Conservation (phyloP, 1,140 invertebrate genomes). For the Phenacoccus solenopsis region DNA sequence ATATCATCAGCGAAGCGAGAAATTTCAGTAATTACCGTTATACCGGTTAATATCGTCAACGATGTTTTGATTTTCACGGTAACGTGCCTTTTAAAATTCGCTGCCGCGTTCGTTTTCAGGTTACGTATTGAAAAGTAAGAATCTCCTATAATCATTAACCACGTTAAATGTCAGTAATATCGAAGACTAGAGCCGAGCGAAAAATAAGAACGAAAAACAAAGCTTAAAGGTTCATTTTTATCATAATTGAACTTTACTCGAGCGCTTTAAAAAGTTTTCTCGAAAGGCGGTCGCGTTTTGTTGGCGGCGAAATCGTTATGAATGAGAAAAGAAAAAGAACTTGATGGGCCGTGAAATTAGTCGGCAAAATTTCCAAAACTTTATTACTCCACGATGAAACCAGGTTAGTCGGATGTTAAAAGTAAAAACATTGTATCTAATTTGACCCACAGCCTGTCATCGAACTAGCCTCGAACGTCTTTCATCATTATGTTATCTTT, state of each 20-base stretch:
- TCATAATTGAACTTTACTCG: neutral
- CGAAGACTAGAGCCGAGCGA: neutral
- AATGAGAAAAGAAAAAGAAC: conserved; percentile 2
- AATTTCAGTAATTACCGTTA: neutral
- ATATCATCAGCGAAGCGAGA: neutral
- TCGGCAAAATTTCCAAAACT: neutral
- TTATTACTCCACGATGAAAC: neutral
- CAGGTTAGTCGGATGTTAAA: neutral
- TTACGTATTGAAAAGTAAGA: neutral
- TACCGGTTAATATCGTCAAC: neutral
- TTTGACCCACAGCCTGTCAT: neutral
- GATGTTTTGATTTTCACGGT: neutral
- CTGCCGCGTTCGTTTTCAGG: neutral
- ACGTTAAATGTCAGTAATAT: neutral
- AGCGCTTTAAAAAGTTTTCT: neutral
- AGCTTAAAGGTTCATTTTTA: neutral
- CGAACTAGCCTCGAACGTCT: neutral
- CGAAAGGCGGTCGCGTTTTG: neutral
- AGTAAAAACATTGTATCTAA: neutral
- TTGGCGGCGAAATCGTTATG: neutral
- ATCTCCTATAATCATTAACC: neutral
- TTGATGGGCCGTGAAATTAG: conserved; percentile 1
- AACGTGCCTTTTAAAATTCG: neutral
- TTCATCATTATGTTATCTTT: too few species aligned
- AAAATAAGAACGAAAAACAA: neutral